phyloP scores from a whole-genome alignment of 2,888 invertebrate genomes.

The Microctonus hyperodae region DNA sequence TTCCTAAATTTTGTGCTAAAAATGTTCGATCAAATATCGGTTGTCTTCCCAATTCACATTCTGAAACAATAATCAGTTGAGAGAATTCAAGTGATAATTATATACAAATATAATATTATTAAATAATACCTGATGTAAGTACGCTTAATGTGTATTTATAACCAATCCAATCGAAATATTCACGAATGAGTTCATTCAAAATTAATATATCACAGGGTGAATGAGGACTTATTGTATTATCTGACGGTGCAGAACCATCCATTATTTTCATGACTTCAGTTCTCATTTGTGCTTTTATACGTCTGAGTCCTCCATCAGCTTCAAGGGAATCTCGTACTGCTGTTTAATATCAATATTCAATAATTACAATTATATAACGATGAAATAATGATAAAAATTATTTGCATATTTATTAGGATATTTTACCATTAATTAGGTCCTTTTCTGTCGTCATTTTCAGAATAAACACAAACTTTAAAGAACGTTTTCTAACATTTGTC shows the following conservation, averaged over 20 bases:
- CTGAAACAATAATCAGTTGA: slow-evolving; percentile 44
- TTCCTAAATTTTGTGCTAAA: slow-evolving; percentile 61
- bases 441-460: slow-evolving; percentile 45
- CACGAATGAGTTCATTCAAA: slow-evolving; percentile 72
- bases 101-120: background rate
- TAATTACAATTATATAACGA: background rate
- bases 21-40: slow-evolving; percentile 54
- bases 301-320: slow-evolving; percentile 53
- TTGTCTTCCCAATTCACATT: slow-evolving; percentile 55
- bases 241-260: slow-evolving; percentile 48
- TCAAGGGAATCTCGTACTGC: slow-evolving; percentile 59
- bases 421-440: slow-evolving; percentile 42
- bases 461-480: background rate
- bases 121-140: slow-evolving; percentile 63
- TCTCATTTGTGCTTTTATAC: slow-evolving; percentile 58
- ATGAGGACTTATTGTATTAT: slow-evolving; percentile 45
- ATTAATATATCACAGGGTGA: slow-evolving; percentile 60
- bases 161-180: slow-evolving; percentile 76
- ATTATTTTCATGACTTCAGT: slow-evolving; percentile 57
- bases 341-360: slow-evolving; percentile 40
- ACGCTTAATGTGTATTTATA: slow-evolving; percentile 71
- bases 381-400: background rate
- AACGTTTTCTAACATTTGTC: too few relatives aligned
- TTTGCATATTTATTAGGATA: background rate
- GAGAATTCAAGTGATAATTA: background rate